Evolutionary conservation across 2,797 vertebrate species (phyloP), one percentile per base, ranked within the genome.

Genomic region (Todus mexicanus): DNA sequence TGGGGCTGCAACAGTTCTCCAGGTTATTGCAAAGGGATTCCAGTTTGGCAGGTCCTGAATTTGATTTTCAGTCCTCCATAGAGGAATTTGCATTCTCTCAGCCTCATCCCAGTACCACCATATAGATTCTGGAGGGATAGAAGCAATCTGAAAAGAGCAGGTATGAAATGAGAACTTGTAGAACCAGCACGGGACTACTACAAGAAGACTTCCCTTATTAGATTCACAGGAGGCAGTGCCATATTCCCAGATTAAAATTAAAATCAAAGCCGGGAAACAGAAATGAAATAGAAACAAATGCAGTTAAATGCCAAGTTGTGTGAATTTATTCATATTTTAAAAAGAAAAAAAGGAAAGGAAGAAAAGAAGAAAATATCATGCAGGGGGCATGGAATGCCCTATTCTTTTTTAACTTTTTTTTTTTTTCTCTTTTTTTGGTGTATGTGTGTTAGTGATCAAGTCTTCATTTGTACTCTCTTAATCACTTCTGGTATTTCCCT

Each of bases 1-100:
- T 47, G 37, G 27, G 48, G 38, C 40, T 20, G 3, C 53, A 64
- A 63, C 56, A 79, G 42, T 84, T 73, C 69, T 53, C n/a, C 65
- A 68, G 33, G 23, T 71, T 87, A 70, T 66, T 94, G 72, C 63
- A 45, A 78, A 86, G 66, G 51, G 56, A 47, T 57, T 93, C 76
- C 40, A 5, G 23, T 31, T 54, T 64, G 26, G 21, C 6, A 4
- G 66, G n/a, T 78, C 64, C 53, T 45, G 60, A 15, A 63, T 79
- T 48, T 80, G 50, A 56, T 42, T 74, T 77, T 38, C 18, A 7
- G 27, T 37, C 22, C 59, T 83, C 53, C 10, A 9, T 7, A 88
- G 59, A 88, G 54, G 13, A 85, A 65, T 74, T 40, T 54, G 12
- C 59, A 33, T 92, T 89, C 45, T 40, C 23, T 76, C 42, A 50